phyloP scores from a whole-genome alignment of 2,113 vertebrate species.

The Panthera uncia region DNA sequence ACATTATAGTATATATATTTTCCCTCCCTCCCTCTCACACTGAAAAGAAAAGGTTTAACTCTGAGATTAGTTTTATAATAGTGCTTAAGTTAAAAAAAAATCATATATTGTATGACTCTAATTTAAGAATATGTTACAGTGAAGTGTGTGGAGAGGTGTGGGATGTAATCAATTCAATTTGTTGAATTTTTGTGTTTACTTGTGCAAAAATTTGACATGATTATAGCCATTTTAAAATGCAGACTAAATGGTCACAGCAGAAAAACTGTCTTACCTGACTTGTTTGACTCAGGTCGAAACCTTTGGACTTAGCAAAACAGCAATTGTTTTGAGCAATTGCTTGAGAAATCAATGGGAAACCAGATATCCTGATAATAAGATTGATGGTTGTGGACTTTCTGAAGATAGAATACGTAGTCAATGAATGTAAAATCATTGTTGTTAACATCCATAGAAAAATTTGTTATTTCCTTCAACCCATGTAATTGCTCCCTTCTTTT shows the following conservation, averaged over 20 bases:
- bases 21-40: not conserved
- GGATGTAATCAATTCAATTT: not conserved
- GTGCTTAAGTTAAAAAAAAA: not conserved
- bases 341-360: not conserved
- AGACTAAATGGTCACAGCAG: not conserved
- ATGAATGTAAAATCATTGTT: not conserved
- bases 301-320: not conserved
- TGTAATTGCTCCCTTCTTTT: not conserved
- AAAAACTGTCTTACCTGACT: not conserved
- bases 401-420: not conserved
- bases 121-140: not conserved
- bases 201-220: not conserved
- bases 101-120: not conserved
- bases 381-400: not conserved
- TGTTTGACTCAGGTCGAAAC: not conserved
- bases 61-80: not conserved
- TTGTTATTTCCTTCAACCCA: not conserved
- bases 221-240: not conserved
- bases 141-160: not conserved
- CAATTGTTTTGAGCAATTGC: not conserved
- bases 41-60: not conserved
- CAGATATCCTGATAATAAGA: not conserved
- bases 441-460: not conserved
- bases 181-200: not conserved
- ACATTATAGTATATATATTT: not conserved